These are phyloP conservation scores for Caenorhabditis uteleia DNA, from an alignment of 2,888 invertebrate species.

Conservation along the genomic window DNA sequence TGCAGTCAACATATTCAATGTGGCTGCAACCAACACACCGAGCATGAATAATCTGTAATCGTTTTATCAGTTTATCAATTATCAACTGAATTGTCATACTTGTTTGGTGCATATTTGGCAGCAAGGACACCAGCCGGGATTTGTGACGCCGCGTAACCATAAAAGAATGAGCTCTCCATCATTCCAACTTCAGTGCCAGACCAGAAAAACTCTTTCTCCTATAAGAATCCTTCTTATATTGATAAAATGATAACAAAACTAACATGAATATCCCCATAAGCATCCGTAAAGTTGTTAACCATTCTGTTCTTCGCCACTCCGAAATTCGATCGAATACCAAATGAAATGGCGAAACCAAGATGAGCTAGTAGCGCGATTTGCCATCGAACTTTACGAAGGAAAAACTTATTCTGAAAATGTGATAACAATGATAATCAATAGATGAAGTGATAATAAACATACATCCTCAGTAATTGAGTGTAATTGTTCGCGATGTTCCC, in stretches of 20 bases:
- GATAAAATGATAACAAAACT: slow-evolving; percentile 3
- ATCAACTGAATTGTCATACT: slow-evolving; percentile 68
- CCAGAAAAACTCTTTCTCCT: slow-evolving; percentile 59
- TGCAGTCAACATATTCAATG: slow-evolving; percentile 91
- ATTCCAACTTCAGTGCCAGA: slow-evolving; percentile 75
- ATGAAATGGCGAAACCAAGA: slow-evolving; percentile 60
- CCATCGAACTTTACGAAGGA: slow-evolving; percentile 65
- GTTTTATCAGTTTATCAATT: background rate
- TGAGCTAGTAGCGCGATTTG: slow-evolving; percentile 72
- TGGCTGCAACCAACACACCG: slow-evolving; percentile 88
- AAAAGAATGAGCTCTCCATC: slow-evolving; percentile 96
- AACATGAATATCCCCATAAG: slow-evolving; percentile 53
- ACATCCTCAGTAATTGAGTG: slow-evolving; percentile 45
- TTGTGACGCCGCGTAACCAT: slow-evolving; percentile 95
- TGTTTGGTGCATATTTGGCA: slow-evolving; percentile 92
- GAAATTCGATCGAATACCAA: slow-evolving; percentile 78
- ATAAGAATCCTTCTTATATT: background rate
- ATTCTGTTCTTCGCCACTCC: slow-evolving; percentile 86
- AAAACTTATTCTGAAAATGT: slow-evolving; percentile 70
- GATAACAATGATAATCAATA: background rate
- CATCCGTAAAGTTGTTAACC: slow-evolving; percentile 69
- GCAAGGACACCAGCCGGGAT: slow-evolving; percentile 96
- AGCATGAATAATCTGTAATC: slow-evolving; percentile 84
- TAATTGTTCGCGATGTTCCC: slow-evolving; percentile 51
- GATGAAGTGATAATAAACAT: background rate